Percentiles rank a stretch among this genome's conserved stretches.
Conservation (phyloP, 53 echinoderm and acorn worm species). For the Echinometra lucunter region DNA sequence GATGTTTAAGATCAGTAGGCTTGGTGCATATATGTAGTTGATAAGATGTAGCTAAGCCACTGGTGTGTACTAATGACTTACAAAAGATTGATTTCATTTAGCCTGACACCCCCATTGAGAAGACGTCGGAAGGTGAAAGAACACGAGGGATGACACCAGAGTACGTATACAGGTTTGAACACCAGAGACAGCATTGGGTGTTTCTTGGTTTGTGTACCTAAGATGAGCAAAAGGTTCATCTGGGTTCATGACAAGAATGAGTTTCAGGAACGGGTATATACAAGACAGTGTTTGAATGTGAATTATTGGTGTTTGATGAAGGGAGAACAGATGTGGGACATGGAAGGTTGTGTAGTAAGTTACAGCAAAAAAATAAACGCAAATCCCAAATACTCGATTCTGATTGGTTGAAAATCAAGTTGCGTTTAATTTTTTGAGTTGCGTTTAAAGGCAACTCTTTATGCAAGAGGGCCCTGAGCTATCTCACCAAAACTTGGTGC, state of each 20-base stretch:
- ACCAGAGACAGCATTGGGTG: conserved; percentile 26
- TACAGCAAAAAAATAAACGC: no score
- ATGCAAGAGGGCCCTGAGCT: no score
- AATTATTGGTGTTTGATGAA: background rate
- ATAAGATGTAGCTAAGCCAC: conserved; percentile 65
- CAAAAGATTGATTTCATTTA: conserved; percentile 74
- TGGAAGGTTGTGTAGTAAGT: background rate
- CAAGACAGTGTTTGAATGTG: background rate
- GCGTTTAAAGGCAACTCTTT: no score
- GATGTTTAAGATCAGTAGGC: background rate
- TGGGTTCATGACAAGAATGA: conserved; percentile 11
- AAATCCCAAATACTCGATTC: no score
- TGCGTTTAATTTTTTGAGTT: no score
- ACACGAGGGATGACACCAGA: conserved; percentile 52
- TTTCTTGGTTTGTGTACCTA: conserved; percentile 25
- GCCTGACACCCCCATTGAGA: conserved; percentile 6
- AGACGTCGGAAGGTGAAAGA: conserved; percentile 44
- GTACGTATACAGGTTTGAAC: conserved; percentile 68
- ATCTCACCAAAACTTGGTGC: no score
- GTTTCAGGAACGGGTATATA: conserved; percentile 42
- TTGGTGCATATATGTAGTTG: background rate
- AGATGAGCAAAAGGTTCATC: conserved; percentile 45
- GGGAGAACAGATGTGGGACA: conserved; percentile 2
- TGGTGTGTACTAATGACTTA: conserved; percentile 71
- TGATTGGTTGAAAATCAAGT: no score